phyloP scores from a whole-genome alignment of 2,888 invertebrate species.

The Heliothis peltigera region DNA sequence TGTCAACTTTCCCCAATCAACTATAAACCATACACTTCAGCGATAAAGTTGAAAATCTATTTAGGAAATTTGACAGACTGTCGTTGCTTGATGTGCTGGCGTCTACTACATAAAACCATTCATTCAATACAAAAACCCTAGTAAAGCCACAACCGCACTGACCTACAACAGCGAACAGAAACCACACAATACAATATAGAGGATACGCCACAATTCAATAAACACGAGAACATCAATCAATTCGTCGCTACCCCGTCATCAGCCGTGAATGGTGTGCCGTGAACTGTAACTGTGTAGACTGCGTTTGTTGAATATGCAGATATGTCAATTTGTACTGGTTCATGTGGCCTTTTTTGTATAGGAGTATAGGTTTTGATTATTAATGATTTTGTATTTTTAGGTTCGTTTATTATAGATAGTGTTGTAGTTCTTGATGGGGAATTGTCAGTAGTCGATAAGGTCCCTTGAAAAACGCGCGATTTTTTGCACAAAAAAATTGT shows the following conservation, averaged over 20 bases:
- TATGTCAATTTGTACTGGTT: constrained; percentile 39
- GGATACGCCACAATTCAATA: constrained; percentile 62
- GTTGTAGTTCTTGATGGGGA: no score
- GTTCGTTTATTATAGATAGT: no score
- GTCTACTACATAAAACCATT: neutral
- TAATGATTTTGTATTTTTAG: no score
- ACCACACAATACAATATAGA: constrained; percentile 54
- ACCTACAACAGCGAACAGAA: constrained; percentile 44
- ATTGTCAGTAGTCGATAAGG: no score
- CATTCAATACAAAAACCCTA: constrained; percentile 3
- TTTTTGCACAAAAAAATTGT: no score
- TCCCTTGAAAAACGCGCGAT: no score
- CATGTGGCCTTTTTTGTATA: constrained; percentile 3
- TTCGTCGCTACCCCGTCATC: constrained; percentile 78
- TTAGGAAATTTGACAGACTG: no score
- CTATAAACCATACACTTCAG: no score
- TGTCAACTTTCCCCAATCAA: no score
- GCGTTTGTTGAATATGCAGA: constrained; percentile 36
- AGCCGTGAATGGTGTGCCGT: constrained; percentile 73
- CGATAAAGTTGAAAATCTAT: no score
- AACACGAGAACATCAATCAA: constrained; percentile 76
- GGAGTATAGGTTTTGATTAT: no score
- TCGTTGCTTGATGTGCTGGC: no score
- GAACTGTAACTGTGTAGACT: constrained; percentile 70
- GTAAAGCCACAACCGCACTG: constrained; percentile 21